phyloP scores from a whole-genome alignment of 2,888 invertebrate species.

The Conchocele bisecta region DNA sequence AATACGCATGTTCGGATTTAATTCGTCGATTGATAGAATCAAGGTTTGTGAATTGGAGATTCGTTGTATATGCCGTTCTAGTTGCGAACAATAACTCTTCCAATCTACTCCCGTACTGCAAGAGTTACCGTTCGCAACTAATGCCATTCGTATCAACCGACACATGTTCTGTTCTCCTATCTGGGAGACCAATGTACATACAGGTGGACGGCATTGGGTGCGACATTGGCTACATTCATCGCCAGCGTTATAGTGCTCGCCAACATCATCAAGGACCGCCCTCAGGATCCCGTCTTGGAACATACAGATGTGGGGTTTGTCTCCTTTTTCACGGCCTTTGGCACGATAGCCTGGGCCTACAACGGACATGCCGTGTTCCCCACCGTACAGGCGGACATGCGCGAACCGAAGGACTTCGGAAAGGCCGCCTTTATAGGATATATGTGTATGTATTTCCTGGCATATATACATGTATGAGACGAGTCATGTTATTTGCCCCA shows the following conservation, averaged over 20 bases:
- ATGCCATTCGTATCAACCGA: no score
- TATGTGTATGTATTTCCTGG: slow-evolving; percentile 85
- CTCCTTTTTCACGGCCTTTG: slow-evolving; percentile 88
- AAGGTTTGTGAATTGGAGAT: no score
- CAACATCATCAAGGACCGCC: slow-evolving; percentile 86
- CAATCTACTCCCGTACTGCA: no score
- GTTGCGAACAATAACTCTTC: no score
- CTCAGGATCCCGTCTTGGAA: slow-evolving; percentile 45
- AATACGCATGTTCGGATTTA: no score
- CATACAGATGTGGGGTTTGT: slow-evolving; percentile 81
- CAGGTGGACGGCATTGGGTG: slow-evolving; percentile 87
- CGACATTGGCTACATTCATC: slow-evolving; percentile 86
- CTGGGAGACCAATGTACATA: no score
- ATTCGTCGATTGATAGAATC: no score
- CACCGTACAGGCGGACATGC: slow-evolving; percentile 96
- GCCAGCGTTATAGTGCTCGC: slow-evolving; percentile 87
- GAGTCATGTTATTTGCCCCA: background rate
- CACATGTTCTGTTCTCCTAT: no score
- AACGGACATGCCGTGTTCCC: slow-evolving; percentile 90
- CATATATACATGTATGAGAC: no score
- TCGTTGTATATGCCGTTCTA: no score
- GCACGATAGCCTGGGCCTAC: slow-evolving; percentile 88
- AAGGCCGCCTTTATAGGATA: slow-evolving; percentile 89
- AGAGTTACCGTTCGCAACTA: no score
- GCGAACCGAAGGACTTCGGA: slow-evolving; percentile 88